Evolutionary conservation across 2,113 vertebrate genomes (phyloP).

Genomic region (Dromiciops gliroides): DNA sequence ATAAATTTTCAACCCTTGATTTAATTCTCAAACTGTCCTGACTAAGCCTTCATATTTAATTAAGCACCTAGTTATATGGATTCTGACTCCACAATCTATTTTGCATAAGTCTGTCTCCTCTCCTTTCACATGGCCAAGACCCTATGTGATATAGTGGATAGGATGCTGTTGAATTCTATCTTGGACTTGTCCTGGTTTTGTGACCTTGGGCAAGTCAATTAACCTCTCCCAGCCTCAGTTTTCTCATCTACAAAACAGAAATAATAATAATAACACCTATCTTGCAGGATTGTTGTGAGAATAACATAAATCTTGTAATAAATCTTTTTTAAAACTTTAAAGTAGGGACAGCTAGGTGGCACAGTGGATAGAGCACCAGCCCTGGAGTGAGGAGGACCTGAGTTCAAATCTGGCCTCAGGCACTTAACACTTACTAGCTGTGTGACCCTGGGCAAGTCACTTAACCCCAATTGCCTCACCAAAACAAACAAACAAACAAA

Average conservation of each 20-base stretch:
- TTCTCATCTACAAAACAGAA: background rate
- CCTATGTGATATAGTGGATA: background rate
- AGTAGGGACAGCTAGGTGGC: too few relatives aligned
- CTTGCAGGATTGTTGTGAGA: background rate
- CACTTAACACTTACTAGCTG: too few relatives aligned
- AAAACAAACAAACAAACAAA: too few relatives aligned
- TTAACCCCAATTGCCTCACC: too few relatives aligned
- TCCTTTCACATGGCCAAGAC: background rate
- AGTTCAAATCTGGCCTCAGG: too few relatives aligned
- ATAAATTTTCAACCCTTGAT: background rate
- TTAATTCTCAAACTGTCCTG: background rate
- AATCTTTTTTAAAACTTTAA: background rate
- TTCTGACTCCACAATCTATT: background rate
- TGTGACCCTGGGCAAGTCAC: too few relatives aligned
- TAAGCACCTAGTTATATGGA: background rate
- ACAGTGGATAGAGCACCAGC: too few relatives aligned
- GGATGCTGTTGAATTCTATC: background rate
- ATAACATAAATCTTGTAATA: background rate
- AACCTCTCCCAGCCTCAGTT: background rate
- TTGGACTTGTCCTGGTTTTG: background rate
- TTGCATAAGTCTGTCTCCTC: background rate
- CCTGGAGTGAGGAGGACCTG: too few relatives aligned
- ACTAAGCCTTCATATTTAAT: background rate
- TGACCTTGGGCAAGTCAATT: background rate
- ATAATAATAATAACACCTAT: background rate